phyloP scores from a whole-genome alignment of 2,797 vertebrate genomes.

The Microctenopoma stevenorrisi region DNA sequence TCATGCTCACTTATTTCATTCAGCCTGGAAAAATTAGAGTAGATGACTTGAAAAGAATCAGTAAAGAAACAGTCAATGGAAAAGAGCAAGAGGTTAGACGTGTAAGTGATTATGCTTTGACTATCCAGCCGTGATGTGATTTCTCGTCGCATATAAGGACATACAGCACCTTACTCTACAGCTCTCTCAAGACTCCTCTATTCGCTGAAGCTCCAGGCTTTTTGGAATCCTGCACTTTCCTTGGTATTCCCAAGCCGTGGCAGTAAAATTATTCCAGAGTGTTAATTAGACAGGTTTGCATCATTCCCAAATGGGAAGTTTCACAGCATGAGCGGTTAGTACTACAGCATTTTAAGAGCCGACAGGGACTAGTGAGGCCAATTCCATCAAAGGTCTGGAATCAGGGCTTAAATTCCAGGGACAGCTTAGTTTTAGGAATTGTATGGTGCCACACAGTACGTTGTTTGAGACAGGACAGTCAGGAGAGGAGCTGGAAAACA shows the following conservation, averaged over 20 bases:
- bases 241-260: neutral
- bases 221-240: conserved; percentile 27
- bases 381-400: conserved; percentile 13
- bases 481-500: too few relatives aligned
- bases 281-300: conserved; percentile 55
- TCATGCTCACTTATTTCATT: conserved; percentile 52
- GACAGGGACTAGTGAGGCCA: neutral
- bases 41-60: conserved; percentile 15
- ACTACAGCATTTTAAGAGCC: conserved; percentile 16
- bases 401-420: neutral
- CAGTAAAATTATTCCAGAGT: conserved; percentile 23
- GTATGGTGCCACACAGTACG: neutral
- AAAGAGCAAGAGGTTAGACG: conserved; percentile 7
- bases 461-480: too few relatives aligned
- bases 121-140: neutral
- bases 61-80: conserved; percentile 26
- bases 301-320: conserved; percentile 30
- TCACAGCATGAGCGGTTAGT: conserved; percentile 22
- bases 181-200: conserved; percentile 32
- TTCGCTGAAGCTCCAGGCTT: conserved; percentile 23
- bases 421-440: neutral
- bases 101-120: conserved; percentile 13
- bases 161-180: conserved; percentile 1
- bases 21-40: conserved; percentile 33
- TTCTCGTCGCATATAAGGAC: conserved; percentile 12